Evolutionary conservation across 2,113 vertebrate genomes (phyloP), one percentile per base, ranked within the genome.

Genomic region (Bos javanicus): DNA sequence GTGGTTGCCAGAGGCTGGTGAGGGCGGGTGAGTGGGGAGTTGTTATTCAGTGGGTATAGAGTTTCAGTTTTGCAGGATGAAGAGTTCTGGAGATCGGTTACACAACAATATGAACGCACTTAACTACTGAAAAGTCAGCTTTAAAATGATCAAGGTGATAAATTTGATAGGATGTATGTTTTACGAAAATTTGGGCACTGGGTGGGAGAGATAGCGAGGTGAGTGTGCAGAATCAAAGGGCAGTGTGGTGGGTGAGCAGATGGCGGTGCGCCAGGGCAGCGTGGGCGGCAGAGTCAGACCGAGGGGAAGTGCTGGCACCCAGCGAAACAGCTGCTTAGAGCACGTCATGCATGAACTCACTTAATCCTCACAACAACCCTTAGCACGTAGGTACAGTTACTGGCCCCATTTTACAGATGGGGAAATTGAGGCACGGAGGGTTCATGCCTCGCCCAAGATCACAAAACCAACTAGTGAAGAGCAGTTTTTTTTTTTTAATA

Each of bases 101-200:
- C 33, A 39, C 16, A 36, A 2, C 36, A 13, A 11, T 1, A 28
- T 1, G 13, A 23, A 4, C 2, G 19, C 7, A 3, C 15, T 8
- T 74, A 52, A 52, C 64, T 43, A 9, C 87, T 0, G 6, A n/a
- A 33, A 15, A 25, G 12, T 17, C 5, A 26, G 0, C 39, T 21
- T 12, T 19, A 12, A 56, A 48, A 33, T 39, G 25, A 19, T 52
- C 48, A 71, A 7, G 2, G 10, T 84, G 52, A 54, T 52, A 19
- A 15, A 9, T 80, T 57, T n/a, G 78, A n/a, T 10, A 13, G 36
- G 10, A 13, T 14, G 13, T 67, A 1, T n/a, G 28, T 60, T 76
- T 71, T 71, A 36, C 0, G 2, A 62, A 36, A 50, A 36, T 57
- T 78, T 6, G 6, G 36, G 48, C 43, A 76, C 36, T 39, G 71